These are phyloP conservation scores for Catotricha subobsoleta DNA, from an alignment of 2,888 invertebrate species.

Conservation along the genomic window DNA sequence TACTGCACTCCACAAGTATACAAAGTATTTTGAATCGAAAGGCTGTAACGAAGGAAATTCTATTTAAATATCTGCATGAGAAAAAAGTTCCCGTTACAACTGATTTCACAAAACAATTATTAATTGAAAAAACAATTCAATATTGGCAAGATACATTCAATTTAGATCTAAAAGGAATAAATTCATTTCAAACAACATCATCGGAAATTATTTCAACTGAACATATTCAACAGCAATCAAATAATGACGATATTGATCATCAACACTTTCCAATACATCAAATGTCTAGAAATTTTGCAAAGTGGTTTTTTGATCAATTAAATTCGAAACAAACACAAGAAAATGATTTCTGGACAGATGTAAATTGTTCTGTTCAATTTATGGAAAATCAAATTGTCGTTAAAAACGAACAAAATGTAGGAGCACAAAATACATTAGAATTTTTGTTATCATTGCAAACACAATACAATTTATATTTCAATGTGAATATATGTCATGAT, in stretches of 20 bases:
- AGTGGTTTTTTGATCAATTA: conserved; percentile 37
- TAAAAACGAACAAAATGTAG: conserved; percentile 15
- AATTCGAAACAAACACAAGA: conserved; percentile 27
- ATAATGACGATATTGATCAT: conserved; percentile 6
- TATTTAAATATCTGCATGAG: conserved; percentile 35
- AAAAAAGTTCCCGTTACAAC: conserved; percentile 29
- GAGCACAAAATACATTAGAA: conserved; percentile 20
- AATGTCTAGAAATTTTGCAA: conserved; percentile 35
- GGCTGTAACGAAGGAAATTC: conserved; percentile 33
- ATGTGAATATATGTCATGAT: conserved; percentile 37
- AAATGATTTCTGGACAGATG: conserved; percentile 39
- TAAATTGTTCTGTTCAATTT: conserved; percentile 24
- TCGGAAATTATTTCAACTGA: background rate
- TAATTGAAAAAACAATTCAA: conserved; percentile 30
- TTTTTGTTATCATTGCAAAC: conserved; percentile 24
- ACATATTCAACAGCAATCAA: background rate
- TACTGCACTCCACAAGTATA: conserved; percentile 31
- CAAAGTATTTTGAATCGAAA: conserved; percentile 33
- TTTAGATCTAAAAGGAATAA: background rate
- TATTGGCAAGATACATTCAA: conserved; percentile 25
- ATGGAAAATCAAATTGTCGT: conserved; percentile 15
- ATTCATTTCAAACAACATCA: background rate
- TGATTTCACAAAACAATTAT: conserved; percentile 33
- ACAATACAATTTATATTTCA: conserved; percentile 35
- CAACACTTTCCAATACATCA: conserved; percentile 23